These are phyloP conservation scores for Rhagium mordax DNA, from an alignment of 2,888 invertebrate species.

Conservation along the genomic window DNA sequence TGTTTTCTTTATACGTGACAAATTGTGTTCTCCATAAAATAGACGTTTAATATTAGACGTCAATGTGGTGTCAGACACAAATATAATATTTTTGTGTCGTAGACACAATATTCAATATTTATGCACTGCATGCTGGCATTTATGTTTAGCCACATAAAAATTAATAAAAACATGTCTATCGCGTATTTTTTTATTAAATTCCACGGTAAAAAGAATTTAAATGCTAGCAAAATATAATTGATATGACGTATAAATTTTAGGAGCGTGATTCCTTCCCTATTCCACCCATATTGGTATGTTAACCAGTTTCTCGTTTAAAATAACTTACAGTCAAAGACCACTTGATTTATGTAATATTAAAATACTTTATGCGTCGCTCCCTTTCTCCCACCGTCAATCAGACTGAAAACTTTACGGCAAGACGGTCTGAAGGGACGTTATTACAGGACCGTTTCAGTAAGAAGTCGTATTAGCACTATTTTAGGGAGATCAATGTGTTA, in stretches of 20 bases:
- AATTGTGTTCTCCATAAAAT: too few relatives aligned
- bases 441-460: slow-evolving; percentile 8
- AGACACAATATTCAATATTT: too few relatives aligned
- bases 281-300: slow-evolving; percentile 12
- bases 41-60: too few relatives aligned
- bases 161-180: background rate
- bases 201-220: background rate
- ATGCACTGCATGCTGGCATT: too few relatives aligned
- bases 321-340: slow-evolving; percentile 29
- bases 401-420: slow-evolving; percentile 4
- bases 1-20: too few relatives aligned
- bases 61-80: too few relatives aligned
- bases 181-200: background rate
- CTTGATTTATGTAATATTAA: slow-evolving; percentile 34
- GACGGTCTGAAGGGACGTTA: background rate
- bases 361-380: slow-evolving; percentile 30
- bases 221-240: slow-evolving; percentile 18
- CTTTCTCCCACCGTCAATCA: slow-evolving; percentile 17
- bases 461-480: background rate
- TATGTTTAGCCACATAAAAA: too few relatives aligned
- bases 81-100: too few relatives aligned
- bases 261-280: background rate
- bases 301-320: slow-evolving; percentile 24
- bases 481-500: too few relatives aligned
- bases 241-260: slow-evolving; percentile 19